Evolutionary conservation across 2,888 invertebrate species (phyloP).

Genomic region (Epiblema foenella): DNA sequence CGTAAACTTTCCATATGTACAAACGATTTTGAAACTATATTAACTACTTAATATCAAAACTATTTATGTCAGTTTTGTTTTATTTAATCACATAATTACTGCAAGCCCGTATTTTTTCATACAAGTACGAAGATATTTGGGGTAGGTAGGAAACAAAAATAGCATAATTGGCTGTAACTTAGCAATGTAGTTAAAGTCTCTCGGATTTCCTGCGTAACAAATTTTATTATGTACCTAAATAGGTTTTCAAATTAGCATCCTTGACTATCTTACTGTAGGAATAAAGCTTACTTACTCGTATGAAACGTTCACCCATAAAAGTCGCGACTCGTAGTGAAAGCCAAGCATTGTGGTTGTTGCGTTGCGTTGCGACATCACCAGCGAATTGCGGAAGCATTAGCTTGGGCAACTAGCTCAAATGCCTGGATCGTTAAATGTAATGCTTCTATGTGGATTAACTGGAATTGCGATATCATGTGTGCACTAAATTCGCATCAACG

Average conservation of each 20-base stretch:
- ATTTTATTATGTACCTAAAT: too few relatives aligned
- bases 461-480: constrained; percentile 22
- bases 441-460: constrained; percentile 24
- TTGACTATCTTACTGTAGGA: background rate
- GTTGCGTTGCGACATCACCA: constrained; percentile 49
- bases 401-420: constrained; percentile 40
- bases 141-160: too few relatives aligned
- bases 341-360: constrained; percentile 54
- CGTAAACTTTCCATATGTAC: background rate
- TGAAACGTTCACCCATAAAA: background rate
- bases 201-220: too few relatives aligned
- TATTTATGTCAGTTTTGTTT: too few relatives aligned
- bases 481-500: constrained; percentile 10
- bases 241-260: background rate
- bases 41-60: too few relatives aligned
- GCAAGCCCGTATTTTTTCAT: too few relatives aligned
- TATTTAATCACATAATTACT: too few relatives aligned
- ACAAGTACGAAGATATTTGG: too few relatives aligned
- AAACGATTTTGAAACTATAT: background rate
- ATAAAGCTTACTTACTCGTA: background rate
- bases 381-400: constrained; percentile 48
- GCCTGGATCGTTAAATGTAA: constrained; percentile 42
- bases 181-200: too few relatives aligned
- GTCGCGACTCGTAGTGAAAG: constrained; percentile 60
- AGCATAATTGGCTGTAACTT: too few relatives aligned